phyloP scores from a whole-genome alignment of 1,140 invertebrate species.

The Papilio xuthus region DNA sequence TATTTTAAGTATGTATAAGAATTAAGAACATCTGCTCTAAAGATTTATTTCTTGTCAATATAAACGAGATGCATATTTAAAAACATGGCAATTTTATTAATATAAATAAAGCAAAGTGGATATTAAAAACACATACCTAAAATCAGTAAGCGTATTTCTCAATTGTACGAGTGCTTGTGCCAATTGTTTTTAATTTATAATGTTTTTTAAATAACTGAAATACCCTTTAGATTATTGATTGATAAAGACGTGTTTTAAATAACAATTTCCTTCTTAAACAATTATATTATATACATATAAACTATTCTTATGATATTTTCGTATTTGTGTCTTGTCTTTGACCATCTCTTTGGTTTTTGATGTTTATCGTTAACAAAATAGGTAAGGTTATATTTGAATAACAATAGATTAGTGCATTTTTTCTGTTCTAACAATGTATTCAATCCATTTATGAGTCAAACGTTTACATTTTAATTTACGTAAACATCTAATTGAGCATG shows the following conservation, averaged over 20 bases:
- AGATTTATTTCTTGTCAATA: too few species aligned
- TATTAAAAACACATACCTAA: neutral
- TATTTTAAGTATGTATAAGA: too few species aligned
- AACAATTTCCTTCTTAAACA: neutral
- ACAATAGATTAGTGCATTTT: neutral
- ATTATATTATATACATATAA: neutral
- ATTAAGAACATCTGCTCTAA: too few species aligned
- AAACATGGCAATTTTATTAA: too few species aligned
- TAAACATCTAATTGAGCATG: constrained; percentile 34
- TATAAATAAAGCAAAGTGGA: too few species aligned
- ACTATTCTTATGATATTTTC: neutral
- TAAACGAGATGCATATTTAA: too few species aligned
- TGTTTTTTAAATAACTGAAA: neutral
- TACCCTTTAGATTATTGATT: neutral
- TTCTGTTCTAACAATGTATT: constrained; percentile 1
- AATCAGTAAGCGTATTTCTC: neutral
- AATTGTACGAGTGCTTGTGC: neutral
- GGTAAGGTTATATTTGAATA: neutral
- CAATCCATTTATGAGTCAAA: neutral
- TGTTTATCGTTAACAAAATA: neutral
- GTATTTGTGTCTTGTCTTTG: neutral
- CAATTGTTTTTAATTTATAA: neutral
- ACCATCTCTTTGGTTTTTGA: too few species aligned
- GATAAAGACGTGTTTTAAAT: neutral
- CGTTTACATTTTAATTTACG: constrained; percentile 36